These are phyloP conservation scores for Echinometra lucunter DNA, from an alignment of 53 echinoderm and acorn worm species.

Conservation along the genomic window DNA sequence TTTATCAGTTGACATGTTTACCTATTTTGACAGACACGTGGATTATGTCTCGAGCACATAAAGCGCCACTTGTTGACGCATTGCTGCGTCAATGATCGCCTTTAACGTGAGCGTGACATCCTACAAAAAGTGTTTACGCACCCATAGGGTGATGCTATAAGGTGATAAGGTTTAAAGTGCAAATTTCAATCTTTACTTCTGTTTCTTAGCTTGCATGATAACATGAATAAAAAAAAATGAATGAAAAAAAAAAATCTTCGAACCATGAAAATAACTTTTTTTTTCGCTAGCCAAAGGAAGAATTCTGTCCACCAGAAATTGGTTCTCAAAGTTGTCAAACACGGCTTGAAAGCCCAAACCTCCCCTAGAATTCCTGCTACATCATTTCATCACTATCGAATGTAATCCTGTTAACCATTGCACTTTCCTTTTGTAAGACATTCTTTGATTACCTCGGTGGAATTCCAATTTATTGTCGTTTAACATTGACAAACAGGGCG, in stretches of 20 bases:
- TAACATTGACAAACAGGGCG: slow-evolving; percentile 52
- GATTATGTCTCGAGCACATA: neutral
- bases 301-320: neutral
- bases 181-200: neutral
- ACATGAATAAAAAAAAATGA: neutral
- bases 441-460: slow-evolving; percentile 47
- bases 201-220: neutral
- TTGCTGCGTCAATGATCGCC: neutral
- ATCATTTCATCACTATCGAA: slow-evolving; percentile 45
- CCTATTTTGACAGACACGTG: neutral
- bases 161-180: neutral
- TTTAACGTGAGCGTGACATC: neutral
- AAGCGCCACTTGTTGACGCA: neutral
- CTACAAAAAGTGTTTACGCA: neutral
- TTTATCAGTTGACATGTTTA: neutral
- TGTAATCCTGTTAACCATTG: slow-evolving; percentile 54
- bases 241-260: too few species aligned
- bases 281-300: neutral
- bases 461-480: slow-evolving; percentile 35
- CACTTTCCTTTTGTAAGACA: slow-evolving; percentile 19
- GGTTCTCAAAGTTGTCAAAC: neutral
- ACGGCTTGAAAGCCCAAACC: neutral
- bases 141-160: neutral
- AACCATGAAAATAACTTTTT: too few species aligned
- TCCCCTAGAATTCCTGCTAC: slow-evolving; percentile 7